A percentile compares a stretch with the other conserved stretches of the same genome.
Evolutionary conservation across 1,140 invertebrate genomes (phyloP).

Genomic region (Ceratina japonica): DNA sequence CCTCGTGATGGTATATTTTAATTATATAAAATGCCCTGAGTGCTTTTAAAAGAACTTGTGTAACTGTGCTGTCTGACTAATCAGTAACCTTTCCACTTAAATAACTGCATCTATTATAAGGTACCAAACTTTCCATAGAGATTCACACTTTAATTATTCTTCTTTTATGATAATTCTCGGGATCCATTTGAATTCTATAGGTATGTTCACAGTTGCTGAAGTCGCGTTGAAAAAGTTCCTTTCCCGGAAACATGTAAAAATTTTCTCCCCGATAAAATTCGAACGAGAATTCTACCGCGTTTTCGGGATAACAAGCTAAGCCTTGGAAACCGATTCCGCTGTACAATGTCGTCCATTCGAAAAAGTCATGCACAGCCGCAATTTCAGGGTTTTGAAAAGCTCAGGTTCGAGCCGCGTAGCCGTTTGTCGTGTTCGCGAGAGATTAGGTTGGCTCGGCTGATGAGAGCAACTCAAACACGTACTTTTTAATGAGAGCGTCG

Average conservation of each 20-base stretch:
- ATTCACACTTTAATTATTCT: too few relatives aligned
- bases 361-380: neutral
- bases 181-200: too few relatives aligned
- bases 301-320: slow-evolving; percentile 1
- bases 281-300: neutral
- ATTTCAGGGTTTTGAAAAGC: slow-evolving; percentile 16
- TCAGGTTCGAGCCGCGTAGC: slow-evolving; percentile 8
- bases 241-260: neutral
- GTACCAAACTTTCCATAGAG: too few relatives aligned
- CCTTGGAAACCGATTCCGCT: neutral
- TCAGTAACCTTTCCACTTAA: too few relatives aligned
- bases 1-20: too few relatives aligned
- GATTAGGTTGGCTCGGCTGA: slow-evolving; percentile 45
- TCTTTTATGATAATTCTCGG: too few relatives aligned
- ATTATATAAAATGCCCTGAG: too few relatives aligned
- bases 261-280: neutral
- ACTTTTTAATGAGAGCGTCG: slow-evolving; percentile 53
- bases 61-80: too few relatives aligned
- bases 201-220: neutral
- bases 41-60: too few relatives aligned
- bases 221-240: neutral
- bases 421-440: slow-evolving; percentile 35
- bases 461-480: slow-evolving; percentile 51
- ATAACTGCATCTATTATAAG: too few relatives aligned
- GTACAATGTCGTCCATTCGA: slow-evolving; percentile 4